Evolutionary conservation across 35 echinoderm and acorn worm species (phyloP).

Genomic region (Lytechinus pictus): DNA sequence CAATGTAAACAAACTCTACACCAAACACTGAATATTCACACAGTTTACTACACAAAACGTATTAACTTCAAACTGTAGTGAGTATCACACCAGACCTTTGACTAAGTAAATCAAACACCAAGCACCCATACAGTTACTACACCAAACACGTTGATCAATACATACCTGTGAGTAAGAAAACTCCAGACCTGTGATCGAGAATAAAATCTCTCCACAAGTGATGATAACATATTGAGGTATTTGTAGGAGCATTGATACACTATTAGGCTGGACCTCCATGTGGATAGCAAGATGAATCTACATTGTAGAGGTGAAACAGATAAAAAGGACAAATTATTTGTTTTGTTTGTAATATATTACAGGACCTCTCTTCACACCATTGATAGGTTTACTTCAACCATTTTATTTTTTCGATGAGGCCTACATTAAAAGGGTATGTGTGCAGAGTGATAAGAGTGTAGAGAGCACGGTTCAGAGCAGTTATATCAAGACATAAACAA

Average conservation of each 20-base stretch:
- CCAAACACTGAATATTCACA: not conserved
- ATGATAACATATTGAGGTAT: conserved; percentile 92
- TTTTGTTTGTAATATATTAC: too few relatives aligned
- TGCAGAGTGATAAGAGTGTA: too few relatives aligned
- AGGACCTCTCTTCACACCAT: too few relatives aligned
- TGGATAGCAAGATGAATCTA: conserved; percentile 63
- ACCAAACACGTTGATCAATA: not conserved
- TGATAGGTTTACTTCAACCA: too few relatives aligned
- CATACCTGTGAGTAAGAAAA: conserved; percentile 98
- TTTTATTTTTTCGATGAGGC: too few relatives aligned
- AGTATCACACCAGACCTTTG: not conserved
- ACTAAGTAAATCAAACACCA: not conserved
- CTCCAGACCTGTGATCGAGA: conserved; percentile 94
- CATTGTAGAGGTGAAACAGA: not conserved
- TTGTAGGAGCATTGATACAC: conserved; percentile 80
- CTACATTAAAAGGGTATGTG: too few relatives aligned
- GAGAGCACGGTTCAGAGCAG: too few relatives aligned
- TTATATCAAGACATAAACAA: too few relatives aligned
- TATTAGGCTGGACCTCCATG: conserved; percentile 74
- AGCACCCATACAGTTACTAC: not conserved
- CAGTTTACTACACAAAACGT: too few relatives aligned
- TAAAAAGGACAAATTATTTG: not conserved
- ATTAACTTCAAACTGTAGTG: not conserved
- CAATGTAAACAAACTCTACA: too few relatives aligned
- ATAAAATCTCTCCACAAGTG: conserved; percentile 86